Base-by-base conservation (phyloP, 2,797 vertebrate species). In the Cyprinella venusta region DNA sequence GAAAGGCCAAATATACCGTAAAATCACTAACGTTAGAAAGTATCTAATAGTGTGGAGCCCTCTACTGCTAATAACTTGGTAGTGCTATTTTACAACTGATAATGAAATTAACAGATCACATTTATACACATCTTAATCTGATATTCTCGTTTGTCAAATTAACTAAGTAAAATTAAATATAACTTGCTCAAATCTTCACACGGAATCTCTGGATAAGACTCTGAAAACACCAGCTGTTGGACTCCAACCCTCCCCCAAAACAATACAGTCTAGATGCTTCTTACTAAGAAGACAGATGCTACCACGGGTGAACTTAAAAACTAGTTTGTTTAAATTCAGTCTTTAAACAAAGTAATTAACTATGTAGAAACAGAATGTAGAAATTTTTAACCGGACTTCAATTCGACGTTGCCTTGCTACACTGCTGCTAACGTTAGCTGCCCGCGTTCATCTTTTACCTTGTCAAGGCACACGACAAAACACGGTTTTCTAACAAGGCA, bases 171-270 rank as follows among this genome's bases (percentile, higher is more conserved):
- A 48, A 12, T n/a, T 21, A 33, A 64, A 33, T 12, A 33, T 33
- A 64, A 64, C 24, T 48, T n/a, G 3, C 10, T 48, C 13, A 5
- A 76, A 26, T 24, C 5, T 26, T 59, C 9, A 77, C 9, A 64
- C 24, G 26, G 26, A 64, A 21, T 13, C 33, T n/a, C 24, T 24
- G 54, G 15, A 21, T 59, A 81, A 74, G 13, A 40, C 19, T 15
- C 16, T 40, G 9, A 21, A 54, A 75, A 30, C 64, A 56, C 8
- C 81, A 76, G 74, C 72, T 69, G 72, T 13, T 48, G 50, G 36
- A 36, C 64, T 45, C 19, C 48, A 48, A 68, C 81, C 80, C 74
- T 69, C 74, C 81, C 80, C 81, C 72, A 56, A 36, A 76, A 45
- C 72, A 59, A 69, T 69, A 56, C 72, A 69, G 15, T 13, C 26